Percentiles rank a stretch among this genome's conserved stretches.
Evolutionary conservation across 2,113 vertebrate species (phyloP).

Genomic region (Trematocara stigmaticum): DNA sequence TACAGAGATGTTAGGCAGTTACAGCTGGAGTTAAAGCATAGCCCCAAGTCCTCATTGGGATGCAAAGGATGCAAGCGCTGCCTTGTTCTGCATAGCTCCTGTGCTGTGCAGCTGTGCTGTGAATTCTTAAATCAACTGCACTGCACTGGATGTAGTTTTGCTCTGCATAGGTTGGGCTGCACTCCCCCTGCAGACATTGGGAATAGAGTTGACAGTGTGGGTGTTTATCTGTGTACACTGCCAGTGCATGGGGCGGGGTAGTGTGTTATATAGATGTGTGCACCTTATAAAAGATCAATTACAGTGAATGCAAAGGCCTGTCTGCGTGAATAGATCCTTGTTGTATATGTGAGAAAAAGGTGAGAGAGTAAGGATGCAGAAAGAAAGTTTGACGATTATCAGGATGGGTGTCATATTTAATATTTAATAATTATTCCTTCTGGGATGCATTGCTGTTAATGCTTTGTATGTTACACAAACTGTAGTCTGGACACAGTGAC

Average conservation of each 20-base stretch:
- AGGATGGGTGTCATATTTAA: neutral
- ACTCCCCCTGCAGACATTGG: conserved; percentile 8
- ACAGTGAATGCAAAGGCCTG: neutral
- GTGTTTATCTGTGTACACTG: neutral
- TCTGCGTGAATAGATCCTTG: neutral
- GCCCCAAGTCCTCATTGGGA: conserved; percentile 54
- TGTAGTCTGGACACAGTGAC: neutral
- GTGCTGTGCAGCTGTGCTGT: conserved; percentile 20
- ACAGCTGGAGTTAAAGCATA: conserved; percentile 18
- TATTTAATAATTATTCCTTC: neutral
- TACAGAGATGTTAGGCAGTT: neutral
- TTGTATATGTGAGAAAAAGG: neutral
- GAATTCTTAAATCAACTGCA: conserved; percentile 63
- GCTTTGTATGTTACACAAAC: neutral
- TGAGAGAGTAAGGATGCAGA: neutral
- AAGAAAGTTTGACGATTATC: neutral
- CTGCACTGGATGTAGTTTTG: conserved; percentile 18
- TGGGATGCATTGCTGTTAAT: neutral
- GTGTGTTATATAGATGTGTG: conserved; percentile 3
- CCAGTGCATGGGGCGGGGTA: neutral
- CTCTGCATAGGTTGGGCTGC: conserved; percentile 12
- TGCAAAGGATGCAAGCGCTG: conserved; percentile 36
- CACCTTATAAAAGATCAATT: neutral
- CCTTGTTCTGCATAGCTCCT: conserved; percentile 37
- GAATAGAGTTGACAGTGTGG: conserved; percentile 3